Conservation (phyloP, 2,888 invertebrate species). For the Aporophyla nigra region DNA sequence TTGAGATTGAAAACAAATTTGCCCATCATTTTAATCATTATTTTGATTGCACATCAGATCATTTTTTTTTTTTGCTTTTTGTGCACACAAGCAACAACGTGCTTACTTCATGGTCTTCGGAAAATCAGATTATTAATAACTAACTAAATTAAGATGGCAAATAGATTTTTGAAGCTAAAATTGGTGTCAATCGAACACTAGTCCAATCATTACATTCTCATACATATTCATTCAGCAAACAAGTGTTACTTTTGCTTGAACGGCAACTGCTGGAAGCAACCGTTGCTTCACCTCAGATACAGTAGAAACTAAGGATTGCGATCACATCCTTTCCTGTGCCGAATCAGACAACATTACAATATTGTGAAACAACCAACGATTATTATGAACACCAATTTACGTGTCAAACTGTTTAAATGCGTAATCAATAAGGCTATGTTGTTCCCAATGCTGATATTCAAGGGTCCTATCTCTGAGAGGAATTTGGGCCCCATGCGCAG, state of each 20-base stretch:
- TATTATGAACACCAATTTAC: slow-evolving; percentile 36
- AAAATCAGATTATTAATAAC: neutral
- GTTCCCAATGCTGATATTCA: too few species aligned
- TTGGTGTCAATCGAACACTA: slow-evolving; percentile 12
- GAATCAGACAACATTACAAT: slow-evolving; percentile 52
- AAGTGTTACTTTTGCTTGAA: slow-evolving; percentile 38
- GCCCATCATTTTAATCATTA: too few species aligned
- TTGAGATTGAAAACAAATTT: too few species aligned
- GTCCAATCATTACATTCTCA: slow-evolving; percentile 21
- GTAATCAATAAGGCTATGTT: neutral
- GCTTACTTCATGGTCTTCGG: too few species aligned
- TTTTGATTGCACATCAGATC: too few species aligned
- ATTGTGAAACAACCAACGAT: slow-evolving; percentile 39
- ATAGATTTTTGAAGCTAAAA: neutral
- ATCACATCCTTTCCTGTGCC: slow-evolving; percentile 61
- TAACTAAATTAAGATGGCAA: neutral
- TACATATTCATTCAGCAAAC: slow-evolving; percentile 50
- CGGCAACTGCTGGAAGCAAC: slow-evolving; percentile 43
- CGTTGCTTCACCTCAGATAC: slow-evolving; percentile 55
- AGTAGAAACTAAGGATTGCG: slow-evolving; percentile 68
- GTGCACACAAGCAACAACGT: neutral
- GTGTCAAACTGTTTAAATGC: slow-evolving; percentile 10
- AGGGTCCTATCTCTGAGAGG: neutral
- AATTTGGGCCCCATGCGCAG: neutral
- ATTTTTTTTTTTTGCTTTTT: neutral